Conservation (phyloP, 1,140 invertebrate genomes). For the Thaumetopoea pityocampa region DNA sequence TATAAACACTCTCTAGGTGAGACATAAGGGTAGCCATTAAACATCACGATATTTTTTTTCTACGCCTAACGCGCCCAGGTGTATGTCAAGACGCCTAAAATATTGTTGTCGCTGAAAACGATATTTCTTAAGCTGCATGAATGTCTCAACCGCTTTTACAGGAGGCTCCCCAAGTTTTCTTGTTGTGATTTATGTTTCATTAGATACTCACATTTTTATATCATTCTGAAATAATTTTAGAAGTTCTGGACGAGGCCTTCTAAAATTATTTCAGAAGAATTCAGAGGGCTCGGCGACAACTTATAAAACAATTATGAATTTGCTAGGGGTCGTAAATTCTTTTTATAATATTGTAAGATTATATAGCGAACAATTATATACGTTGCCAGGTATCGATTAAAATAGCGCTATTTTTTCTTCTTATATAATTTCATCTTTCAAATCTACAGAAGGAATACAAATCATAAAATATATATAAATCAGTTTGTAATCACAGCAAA, state of each 20-base stretch:
- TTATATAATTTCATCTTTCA: no score
- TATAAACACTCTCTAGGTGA: conserved; percentile 6
- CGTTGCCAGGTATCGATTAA: no score
- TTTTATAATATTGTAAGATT: no score
- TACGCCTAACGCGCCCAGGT: conserved; percentile 48
- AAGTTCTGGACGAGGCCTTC: conserved; percentile 20
- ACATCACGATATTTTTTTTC: conserved; percentile 41
- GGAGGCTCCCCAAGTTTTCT: conserved; percentile 33
- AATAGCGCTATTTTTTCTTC: no score
- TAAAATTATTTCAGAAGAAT: no score
- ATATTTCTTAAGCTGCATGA: conserved; percentile 55
- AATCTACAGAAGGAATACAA: no score
- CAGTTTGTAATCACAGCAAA: no score
- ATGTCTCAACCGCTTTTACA: conserved; percentile 40
- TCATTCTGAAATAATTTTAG: conserved; percentile 28
- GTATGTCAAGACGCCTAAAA: conserved; percentile 52
- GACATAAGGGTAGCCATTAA: conserved; percentile 11
- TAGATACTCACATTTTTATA: conserved; percentile 43
- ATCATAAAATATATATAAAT: no score
- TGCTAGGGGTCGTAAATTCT: conserved; percentile 10
- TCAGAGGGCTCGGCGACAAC: conserved; percentile 15
- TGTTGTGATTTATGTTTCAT: conserved; percentile 62
- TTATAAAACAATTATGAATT: conserved; percentile 27
- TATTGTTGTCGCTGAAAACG: conserved; percentile 58
- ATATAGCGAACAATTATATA: no score